Evolutionary conservation across 1,140 invertebrate genomes (phyloP).

Genomic region (Drosophila busckii): DNA sequence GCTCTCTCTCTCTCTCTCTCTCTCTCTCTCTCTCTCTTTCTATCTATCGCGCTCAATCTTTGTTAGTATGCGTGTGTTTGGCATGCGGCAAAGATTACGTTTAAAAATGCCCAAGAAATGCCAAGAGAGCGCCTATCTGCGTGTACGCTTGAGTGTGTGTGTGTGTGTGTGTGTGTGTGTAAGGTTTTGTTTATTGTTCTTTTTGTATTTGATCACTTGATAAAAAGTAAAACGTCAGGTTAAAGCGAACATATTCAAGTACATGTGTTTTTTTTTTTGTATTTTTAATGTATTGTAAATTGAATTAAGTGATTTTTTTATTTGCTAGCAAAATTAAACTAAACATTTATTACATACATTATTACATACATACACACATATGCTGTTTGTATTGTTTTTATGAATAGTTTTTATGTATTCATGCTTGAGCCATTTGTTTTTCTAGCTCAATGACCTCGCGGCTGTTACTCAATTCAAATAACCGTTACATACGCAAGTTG

Average conservation of each 20-base stretch:
- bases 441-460: conserved; percentile 25
- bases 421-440: neutral
- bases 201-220: conserved; percentile 63
- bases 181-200: conserved; percentile 52
- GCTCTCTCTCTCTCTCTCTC: conserved; percentile 25
- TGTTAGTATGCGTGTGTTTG: conserved; percentile 35
- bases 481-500: too few relatives aligned
- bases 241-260: conserved; percentile 27
- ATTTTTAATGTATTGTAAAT: conserved; percentile 39
- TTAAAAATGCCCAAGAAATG: conserved; percentile 37
- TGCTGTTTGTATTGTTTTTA: too few relatives aligned
- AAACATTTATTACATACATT: conserved; percentile 31
- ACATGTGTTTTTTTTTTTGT: conserved; percentile 6
- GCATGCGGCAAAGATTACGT: conserved; percentile 29
- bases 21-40: neutral
- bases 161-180: conserved; percentile 2
- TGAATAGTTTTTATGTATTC: neutral
- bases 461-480: conserved; percentile 1
- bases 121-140: conserved; percentile 9
- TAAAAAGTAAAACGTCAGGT: conserved; percentile 50
- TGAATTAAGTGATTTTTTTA: conserved; percentile 53
- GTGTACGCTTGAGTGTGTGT: conserved; percentile 1
- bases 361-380: conserved; percentile 8
- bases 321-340: conserved; percentile 43
- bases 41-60: too few relatives aligned